Evolutionary conservation across 2,797 vertebrate species (phyloP).

Genomic region (Urosaurus nigricauda): DNA sequence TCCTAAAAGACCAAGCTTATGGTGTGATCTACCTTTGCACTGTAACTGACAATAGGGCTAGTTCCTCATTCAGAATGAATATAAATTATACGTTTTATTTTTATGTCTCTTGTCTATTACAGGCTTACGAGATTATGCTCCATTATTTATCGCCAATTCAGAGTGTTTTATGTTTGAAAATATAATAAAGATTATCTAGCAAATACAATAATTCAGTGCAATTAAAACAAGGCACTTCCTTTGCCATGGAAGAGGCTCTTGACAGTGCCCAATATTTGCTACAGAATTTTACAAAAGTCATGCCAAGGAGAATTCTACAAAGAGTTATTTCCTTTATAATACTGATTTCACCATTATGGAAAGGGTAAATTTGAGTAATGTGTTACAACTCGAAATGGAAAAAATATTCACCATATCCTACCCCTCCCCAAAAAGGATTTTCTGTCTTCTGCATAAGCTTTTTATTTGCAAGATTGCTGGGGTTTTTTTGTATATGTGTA

Average conservation of each 20-base stretch:
- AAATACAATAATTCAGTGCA: constrained; percentile 23
- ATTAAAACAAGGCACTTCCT: constrained; percentile 41
- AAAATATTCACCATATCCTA: too few relatives aligned
- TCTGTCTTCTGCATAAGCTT: too few relatives aligned
- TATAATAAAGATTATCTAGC: constrained; percentile 37
- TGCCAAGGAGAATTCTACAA: neutral
- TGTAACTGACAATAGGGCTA: constrained; percentile 45
- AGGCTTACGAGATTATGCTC: constrained; percentile 50
- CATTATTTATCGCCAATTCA: constrained; percentile 42
- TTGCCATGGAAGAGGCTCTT: neutral
- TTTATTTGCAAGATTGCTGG: too few relatives aligned
- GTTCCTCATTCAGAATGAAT: constrained; percentile 29
- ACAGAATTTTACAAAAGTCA: neutral
- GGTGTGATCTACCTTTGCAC: constrained; percentile 16
- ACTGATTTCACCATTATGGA: neutral
- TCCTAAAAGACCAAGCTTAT: neutral
- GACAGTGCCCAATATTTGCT: neutral
- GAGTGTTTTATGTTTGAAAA: constrained; percentile 45
- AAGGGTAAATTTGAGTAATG: neutral
- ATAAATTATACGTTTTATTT: constrained; percentile 38
- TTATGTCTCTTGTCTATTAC: constrained; percentile 39
- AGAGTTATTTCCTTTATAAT: neutral
- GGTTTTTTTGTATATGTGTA: too few relatives aligned
- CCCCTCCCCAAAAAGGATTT: too few relatives aligned
- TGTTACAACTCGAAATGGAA: neutral